phyloP scores from a whole-genome alignment of 2,797 vertebrate species.

The Sarcophilus harrisii region DNA sequence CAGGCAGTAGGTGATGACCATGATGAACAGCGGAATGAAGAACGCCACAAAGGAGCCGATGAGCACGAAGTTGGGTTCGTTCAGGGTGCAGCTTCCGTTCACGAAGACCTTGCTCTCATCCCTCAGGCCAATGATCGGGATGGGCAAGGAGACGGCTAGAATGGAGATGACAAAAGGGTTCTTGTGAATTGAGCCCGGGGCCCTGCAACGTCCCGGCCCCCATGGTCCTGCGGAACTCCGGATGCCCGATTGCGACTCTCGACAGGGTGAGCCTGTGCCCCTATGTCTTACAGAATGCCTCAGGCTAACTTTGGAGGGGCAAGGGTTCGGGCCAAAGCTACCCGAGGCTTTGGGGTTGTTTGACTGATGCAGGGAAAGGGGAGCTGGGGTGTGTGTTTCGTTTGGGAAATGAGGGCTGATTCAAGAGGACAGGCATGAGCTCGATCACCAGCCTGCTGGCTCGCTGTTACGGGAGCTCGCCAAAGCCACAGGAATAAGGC shows the following conservation, averaged over 20 bases:
- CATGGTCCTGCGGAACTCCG: not conserved
- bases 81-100: conserved; percentile 94
- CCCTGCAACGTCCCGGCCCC: not conserved
- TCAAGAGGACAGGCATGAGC: not conserved
- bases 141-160: conserved; percentile 95
- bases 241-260: not conserved
- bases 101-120: conserved; percentile 95
- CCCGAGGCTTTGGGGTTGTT: not conserved
- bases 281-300: not conserved
- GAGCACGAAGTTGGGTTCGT: conserved; percentile 95
- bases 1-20: conserved; percentile 98
- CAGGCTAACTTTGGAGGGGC: not conserved
- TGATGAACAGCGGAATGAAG: conserved; percentile 98
- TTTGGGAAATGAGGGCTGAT: not conserved
- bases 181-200: not conserved
- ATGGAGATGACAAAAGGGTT: conserved; percentile 43
- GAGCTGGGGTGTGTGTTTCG: not conserved
- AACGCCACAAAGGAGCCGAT: conserved; percentile 98
- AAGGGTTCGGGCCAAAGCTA: not conserved
- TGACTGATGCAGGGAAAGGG: not conserved
- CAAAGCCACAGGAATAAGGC: not conserved
- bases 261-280: not conserved
- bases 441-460: not conserved
- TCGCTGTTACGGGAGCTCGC: not conserved
- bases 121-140: conserved; percentile 96